Percentiles rank a stretch among this genome's conserved stretches.
Conservation (phyloP, 2,888 invertebrate genomes). For the Phymatocera aterrima region DNA sequence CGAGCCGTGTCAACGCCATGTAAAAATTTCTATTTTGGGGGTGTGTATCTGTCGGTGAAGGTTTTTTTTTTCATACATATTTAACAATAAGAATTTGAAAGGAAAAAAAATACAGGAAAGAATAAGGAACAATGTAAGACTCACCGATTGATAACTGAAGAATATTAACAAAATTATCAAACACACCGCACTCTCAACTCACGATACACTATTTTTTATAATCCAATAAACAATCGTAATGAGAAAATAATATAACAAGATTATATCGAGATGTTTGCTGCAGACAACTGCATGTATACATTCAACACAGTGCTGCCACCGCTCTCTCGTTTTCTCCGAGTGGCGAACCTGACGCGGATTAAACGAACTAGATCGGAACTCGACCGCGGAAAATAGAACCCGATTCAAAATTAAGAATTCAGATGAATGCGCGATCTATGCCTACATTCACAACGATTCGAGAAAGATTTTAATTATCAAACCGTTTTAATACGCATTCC, state of each 20-base stretch:
- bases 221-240: slow-evolving; percentile 44
- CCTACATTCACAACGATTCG: too few species aligned
- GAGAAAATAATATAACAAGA: slow-evolving; percentile 52
- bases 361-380: not conserved
- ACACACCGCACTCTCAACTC: not conserved
- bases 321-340: not conserved
- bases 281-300: slow-evolving; percentile 70
- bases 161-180: not conserved
- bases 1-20: slow-evolving; percentile 59
- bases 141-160: slow-evolving; percentile 51
- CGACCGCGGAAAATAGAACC: not conserved
- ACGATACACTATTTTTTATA: not conserved
- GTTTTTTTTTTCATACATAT: not conserved
- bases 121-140: slow-evolving; percentile 35
- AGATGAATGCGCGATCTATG: too few species aligned
- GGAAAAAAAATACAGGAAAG: too few species aligned
- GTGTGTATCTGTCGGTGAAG: slow-evolving; percentile 31
- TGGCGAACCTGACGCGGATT: not conserved
- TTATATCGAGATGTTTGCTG: slow-evolving; percentile 60
- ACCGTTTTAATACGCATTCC: too few species aligned
- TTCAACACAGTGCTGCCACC: slow-evolving; percentile 59
- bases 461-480: too few species aligned
- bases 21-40: slow-evolving; percentile 56
- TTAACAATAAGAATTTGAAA: too few species aligned
- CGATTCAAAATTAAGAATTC: not conserved